A percentile compares a stretch with the other conserved stretches of the same genome.
Evolutionary conservation across 2,888 invertebrate species (phyloP).

Genomic region (Erannis defoliaria): DNA sequence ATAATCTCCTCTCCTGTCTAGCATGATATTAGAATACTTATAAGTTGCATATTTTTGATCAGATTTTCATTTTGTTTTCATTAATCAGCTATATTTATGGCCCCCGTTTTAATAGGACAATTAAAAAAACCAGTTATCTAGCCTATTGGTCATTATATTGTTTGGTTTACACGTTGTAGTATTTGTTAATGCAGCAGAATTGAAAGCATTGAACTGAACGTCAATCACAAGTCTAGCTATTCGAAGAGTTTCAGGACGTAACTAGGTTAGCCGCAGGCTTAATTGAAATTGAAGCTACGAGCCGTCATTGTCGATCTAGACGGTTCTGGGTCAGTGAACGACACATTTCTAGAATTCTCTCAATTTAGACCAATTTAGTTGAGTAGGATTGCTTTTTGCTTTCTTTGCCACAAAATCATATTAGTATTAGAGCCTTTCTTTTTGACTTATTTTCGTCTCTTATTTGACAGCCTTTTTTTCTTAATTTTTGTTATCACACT

Average conservation of each 20-base stretch:
- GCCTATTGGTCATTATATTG: no score
- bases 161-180: no score
- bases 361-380: neutral
- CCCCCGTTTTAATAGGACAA: no score
- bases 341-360: conserved; percentile 6
- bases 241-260: conserved; percentile 20
- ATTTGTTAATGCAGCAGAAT: conserved; percentile 1
- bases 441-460: neutral
- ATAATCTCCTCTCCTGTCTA: no score
- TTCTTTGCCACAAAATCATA: neutral
- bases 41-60: no score
- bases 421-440: neutral
- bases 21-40: no score
- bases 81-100: no score
- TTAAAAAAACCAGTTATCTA: no score
- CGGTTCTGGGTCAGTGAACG: conserved; percentile 19
- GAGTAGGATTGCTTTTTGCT: no score
- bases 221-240: conserved; percentile 20
- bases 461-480: neutral
- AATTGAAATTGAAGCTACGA: conserved; percentile 28
- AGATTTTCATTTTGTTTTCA: no score
- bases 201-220: conserved; percentile 9
- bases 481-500: no score
- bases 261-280: conserved; percentile 26
- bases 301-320: conserved; percentile 21